A percentile compares a stretch with the other conserved stretches of the same genome.
Conservation (phyloP, 2,113 vertebrate species). For the Climacteris rufus region DNA sequence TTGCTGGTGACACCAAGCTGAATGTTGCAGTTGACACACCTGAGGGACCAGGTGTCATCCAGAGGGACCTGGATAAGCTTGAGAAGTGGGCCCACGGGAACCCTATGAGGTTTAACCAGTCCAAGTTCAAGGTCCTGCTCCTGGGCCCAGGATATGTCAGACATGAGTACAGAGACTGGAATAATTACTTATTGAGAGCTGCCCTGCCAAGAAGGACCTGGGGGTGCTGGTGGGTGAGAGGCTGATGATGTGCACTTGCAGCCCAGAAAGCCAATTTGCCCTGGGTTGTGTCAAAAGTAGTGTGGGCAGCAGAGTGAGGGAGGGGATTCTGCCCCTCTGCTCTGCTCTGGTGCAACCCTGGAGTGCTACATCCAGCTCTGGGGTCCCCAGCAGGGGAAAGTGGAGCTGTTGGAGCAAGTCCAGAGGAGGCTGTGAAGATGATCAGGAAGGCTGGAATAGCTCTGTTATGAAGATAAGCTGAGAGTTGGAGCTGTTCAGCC, state of each 20-base stretch:
- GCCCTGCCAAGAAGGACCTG: not conserved
- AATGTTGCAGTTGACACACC: not conserved
- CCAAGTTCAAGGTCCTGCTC: not conserved
- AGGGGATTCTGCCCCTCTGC: not conserved
- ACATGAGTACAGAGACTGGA: not conserved
- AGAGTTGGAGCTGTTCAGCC: not conserved
- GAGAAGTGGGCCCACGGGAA: not conserved
- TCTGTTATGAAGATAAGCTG: not conserved
- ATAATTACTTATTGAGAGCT: not conserved
- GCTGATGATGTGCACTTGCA: not conserved
- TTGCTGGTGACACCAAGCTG: not conserved
- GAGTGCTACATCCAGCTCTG: not conserved
- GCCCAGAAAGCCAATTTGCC: not conserved
- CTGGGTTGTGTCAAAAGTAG: not conserved
- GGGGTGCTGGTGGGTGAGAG: not conserved
- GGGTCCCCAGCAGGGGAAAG: not conserved
- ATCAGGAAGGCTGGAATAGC: not conserved
- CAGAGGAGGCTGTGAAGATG: not conserved
- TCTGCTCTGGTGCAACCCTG: not conserved
- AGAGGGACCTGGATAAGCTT: not conserved
- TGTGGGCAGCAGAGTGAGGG: not conserved
- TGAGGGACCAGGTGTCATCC: not conserved
- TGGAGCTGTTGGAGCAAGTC: not conserved
- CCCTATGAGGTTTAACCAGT: not conserved
- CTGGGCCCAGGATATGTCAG: not conserved